phyloP scores from a whole-genome alignment of 2,113 vertebrate genomes.

The Anseranas semipalmata region DNA sequence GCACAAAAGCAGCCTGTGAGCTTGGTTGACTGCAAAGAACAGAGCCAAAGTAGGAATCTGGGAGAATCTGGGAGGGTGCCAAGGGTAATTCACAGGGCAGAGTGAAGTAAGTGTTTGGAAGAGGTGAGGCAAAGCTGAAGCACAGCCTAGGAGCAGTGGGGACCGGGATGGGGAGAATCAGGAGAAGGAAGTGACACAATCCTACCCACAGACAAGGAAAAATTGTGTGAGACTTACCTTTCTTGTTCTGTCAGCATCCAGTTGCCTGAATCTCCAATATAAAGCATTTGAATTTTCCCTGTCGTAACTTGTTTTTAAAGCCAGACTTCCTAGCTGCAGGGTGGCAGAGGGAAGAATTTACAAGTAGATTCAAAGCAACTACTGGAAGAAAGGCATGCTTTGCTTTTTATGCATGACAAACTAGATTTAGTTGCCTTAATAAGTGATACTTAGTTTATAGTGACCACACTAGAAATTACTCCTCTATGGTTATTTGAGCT shows the following conservation, averaged over 20 bases:
- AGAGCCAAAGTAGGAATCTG: background rate
- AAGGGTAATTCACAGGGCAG: background rate
- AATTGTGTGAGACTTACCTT: background rate
- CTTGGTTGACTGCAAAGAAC: background rate
- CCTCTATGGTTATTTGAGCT: background rate
- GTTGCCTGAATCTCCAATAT: background rate
- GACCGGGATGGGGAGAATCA: background rate
- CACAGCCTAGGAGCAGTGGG: background rate
- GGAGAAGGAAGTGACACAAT: background rate
- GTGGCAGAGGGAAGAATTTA: constrained; percentile 33
- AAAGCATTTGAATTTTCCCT: constrained; percentile 19
- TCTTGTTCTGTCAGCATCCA: background rate
- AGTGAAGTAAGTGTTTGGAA: background rate
- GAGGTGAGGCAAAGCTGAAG: background rate
- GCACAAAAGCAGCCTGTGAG: background rate
- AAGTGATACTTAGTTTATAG: background rate
- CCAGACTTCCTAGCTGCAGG: constrained; percentile 34
- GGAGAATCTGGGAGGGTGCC: background rate
- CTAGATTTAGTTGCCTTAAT: background rate
- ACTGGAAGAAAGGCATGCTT: constrained; percentile 11
- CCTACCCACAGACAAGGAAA: background rate
- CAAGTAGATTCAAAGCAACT: background rate
- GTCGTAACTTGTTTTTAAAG: constrained; percentile 54
- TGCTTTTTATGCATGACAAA: constrained; percentile 14
- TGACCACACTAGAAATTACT: background rate